Percentiles rank a stretch among this genome's conserved stretches.
Conservation (phyloP, 1,140 invertebrate genomes). For the Sitodiplosis mosellana region DNA sequence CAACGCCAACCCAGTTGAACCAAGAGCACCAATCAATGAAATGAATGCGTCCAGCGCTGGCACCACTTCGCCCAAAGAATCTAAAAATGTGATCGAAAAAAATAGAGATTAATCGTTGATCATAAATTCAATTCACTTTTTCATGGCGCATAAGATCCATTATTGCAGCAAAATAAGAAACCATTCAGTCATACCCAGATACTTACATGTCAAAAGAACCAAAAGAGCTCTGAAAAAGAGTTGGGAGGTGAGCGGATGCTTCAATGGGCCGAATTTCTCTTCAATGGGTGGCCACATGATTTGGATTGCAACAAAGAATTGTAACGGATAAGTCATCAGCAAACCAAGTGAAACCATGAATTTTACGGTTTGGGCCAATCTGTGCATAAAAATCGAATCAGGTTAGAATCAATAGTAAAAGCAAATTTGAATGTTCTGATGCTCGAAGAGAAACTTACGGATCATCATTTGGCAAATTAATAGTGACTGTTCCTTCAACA, state of each 20-base stretch:
- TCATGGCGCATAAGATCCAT: neutral
- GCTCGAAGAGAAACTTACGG: constrained; percentile 15
- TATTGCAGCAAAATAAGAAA: neutral
- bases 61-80: constrained; percentile 59
- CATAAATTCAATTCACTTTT: neutral
- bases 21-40: constrained; percentile 74
- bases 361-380: constrained; percentile 36
- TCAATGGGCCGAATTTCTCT: constrained; percentile 29
- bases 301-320: constrained; percentile 66
- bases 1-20: constrained; percentile 68
- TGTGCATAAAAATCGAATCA: too few species aligned
- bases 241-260: constrained; percentile 32
- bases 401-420: neutral
- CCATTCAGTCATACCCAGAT: neutral
- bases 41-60: constrained; percentile 75
- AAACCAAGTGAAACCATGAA: constrained; percentile 56
- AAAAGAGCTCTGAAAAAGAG: constrained; percentile 37
- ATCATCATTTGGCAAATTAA: constrained; percentile 32
- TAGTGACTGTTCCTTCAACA: constrained; percentile 39
- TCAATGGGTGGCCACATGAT: constrained; percentile 38
- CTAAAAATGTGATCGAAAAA: constrained; percentile 40
- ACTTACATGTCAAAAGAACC: constrained; percentile 62
- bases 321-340: constrained; percentile 63
- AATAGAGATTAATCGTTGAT: neutral
- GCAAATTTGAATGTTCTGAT: neutral